Conservation (phyloP, 2,113 vertebrate species). For the Lota lota region DNA sequence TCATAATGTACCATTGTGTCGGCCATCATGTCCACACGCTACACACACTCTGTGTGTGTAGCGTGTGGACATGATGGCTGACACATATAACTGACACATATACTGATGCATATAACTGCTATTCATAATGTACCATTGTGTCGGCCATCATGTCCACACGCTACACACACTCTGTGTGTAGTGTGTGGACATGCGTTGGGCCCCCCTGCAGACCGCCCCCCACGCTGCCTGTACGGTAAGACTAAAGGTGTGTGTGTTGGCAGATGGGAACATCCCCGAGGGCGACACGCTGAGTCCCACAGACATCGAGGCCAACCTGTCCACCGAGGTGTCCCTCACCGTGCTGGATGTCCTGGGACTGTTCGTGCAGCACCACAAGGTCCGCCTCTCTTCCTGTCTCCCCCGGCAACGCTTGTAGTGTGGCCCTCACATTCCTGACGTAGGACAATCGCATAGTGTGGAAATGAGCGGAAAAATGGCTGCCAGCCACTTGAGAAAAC, state of each 20-base stretch:
- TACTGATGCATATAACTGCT: no score
- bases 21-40: no score
- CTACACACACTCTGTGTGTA: no score
- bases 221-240: not conserved
- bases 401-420: not conserved
- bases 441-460: not conserved
- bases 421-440: not conserved
- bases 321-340: conserved; percentile 90
- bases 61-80: no score
- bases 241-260: not conserved
- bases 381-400: conserved; percentile 41
- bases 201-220: not conserved
- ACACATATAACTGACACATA: no score
- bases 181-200: no score
- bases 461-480: not conserved
- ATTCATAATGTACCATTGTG: no score
- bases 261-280: conserved; percentile 80
- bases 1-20: no score
- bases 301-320: conserved; percentile 90
- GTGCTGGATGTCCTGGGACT: conserved; percentile 90
- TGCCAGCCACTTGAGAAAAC: not conserved
- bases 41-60: no score
- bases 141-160: no score
- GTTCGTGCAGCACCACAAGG: conserved; percentile 92
- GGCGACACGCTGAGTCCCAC: conserved; percentile 86